Conservation (phyloP, 2,113 vertebrate genomes). For the Mohoua ochrocephala region DNA sequence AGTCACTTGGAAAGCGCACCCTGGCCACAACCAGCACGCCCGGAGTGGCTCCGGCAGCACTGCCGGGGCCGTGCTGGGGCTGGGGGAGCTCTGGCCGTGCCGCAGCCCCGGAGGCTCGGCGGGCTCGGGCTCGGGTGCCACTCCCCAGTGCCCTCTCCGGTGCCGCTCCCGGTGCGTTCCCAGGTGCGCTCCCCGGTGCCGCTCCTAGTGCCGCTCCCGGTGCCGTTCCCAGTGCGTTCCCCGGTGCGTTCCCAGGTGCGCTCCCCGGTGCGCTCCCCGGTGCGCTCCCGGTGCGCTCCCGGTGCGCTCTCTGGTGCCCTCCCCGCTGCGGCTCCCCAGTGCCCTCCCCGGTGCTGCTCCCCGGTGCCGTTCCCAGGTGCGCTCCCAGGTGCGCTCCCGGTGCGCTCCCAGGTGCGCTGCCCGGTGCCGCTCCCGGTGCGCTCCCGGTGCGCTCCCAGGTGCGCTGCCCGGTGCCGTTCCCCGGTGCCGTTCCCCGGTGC, state of each 20-base stretch:
- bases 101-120: neutral
- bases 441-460: neutral
- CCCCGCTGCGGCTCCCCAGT: neutral
- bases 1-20: neutral
- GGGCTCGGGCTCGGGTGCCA: neutral
- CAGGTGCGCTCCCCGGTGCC: neutral
- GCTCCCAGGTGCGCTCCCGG: neutral
- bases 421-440: neutral
- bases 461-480: neutral
- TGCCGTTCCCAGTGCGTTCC: neutral
- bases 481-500: neutral
- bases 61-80: neutral
- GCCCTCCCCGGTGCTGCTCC: neutral
- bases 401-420: neutral
- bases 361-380: neutral
- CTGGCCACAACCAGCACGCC: neutral
- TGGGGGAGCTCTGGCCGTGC: fast-evolving
- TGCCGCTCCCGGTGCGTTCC: neutral
- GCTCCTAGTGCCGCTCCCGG: neutral
- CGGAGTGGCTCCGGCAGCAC: fast-evolving
- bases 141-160: neutral
- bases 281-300: neutral
- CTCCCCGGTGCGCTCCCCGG: neutral
- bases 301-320: neutral
- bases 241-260: neutral